Percentiles rank a stretch among this genome's conserved stretches.
These are phyloP conservation scores for Laticauda colubrina DNA, from an alignment of 2,113 vertebrate species.

Conservation along the genomic window DNA sequence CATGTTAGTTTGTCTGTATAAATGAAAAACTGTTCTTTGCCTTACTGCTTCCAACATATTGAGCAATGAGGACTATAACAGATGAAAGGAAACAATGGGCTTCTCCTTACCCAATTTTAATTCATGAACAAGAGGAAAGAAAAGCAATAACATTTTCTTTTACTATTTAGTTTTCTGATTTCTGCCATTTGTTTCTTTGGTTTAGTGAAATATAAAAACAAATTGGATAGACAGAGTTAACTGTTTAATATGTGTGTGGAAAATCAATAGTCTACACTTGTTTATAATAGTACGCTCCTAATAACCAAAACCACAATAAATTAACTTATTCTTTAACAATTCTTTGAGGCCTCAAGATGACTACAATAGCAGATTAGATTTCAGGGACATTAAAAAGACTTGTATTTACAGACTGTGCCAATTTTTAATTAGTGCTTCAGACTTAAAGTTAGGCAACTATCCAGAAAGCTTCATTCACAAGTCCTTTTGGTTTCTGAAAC, in stretches of 20 bases:
- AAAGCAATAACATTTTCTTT: neutral
- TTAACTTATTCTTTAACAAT: neutral
- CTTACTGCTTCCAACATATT: neutral
- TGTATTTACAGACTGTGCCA: neutral
- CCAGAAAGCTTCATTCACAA: neutral
- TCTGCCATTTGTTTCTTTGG: slow-evolving; percentile 1
- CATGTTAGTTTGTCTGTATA: neutral
- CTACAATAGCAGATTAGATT: neutral
- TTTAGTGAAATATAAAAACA: neutral
- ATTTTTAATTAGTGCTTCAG: slow-evolving; percentile 1
- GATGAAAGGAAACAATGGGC: neutral
- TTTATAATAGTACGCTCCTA: neutral
- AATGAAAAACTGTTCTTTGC: neutral
- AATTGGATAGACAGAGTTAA: slow-evolving; percentile 3
- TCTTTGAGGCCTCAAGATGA: neutral
- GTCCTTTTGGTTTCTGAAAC: neutral
- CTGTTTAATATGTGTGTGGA: neutral
- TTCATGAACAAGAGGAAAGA: neutral
- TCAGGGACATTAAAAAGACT: neutral
- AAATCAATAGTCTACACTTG: neutral
- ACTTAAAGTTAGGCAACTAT: neutral
- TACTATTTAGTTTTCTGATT: neutral
- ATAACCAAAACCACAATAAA: neutral
- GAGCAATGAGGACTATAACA: neutral
- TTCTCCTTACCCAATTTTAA: neutral